A percentile compares a stretch with the other conserved stretches of the same genome.
These are phyloP conservation scores for Ormia ochracea DNA, from an alignment of 2,888 invertebrate genomes.

Conservation along the genomic window DNA sequence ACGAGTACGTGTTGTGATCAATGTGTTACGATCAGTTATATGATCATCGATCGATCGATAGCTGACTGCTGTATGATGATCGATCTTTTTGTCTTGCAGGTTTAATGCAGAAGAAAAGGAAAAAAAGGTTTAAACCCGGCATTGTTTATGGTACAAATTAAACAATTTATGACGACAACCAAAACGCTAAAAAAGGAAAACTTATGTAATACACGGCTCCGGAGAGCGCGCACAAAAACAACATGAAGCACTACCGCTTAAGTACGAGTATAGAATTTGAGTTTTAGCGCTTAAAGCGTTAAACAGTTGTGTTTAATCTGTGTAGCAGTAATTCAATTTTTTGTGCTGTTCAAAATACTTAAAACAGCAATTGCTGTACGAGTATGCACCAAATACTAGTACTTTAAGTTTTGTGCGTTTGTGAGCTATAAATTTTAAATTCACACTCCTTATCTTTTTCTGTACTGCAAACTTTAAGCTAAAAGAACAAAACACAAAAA, in stretches of 20 bases:
- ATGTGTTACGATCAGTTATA: conserved; percentile 57
- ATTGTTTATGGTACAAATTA: conserved; percentile 78
- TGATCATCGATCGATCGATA: conserved; percentile 62
- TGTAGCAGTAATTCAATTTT: conserved; percentile 59
- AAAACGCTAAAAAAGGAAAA: conserved; percentile 64
- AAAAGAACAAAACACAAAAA: not conserved
- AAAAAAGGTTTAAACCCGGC: conserved; percentile 71
- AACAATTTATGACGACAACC: conserved; percentile 76
- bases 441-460: conserved; percentile 63
- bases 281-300: conserved; percentile 48
- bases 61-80: conserved; percentile 68
- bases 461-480: conserved; percentile 8
- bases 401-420: conserved; percentile 37
- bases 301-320: conserved; percentile 57
- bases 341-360: conserved; percentile 19
- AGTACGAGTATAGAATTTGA: conserved; percentile 39
- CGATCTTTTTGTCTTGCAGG: conserved; percentile 75
- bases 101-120: conserved; percentile 63
- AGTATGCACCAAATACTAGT: conserved; percentile 8
- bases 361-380: conserved; percentile 19
- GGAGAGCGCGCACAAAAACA: conserved; percentile 14
- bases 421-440: conserved; percentile 71
- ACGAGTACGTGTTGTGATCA: conserved; percentile 38
- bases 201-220: conserved; percentile 46
- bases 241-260: conserved; percentile 53